These are phyloP conservation scores for Decapterus maruadsi DNA, from an alignment of 2,797 vertebrate species.

Conservation along the genomic window DNA sequence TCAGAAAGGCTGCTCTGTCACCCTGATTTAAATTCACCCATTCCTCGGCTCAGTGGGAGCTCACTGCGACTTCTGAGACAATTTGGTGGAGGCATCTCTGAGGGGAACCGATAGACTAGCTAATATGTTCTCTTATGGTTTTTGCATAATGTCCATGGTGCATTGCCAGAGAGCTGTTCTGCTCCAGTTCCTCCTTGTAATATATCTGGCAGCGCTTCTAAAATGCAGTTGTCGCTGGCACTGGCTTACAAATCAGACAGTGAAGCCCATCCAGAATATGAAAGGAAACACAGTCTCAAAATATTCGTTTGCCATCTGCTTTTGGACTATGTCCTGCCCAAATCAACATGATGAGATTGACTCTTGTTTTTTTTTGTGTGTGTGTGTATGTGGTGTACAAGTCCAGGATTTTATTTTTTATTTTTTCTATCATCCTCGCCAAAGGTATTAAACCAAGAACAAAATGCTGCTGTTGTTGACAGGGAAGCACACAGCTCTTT, in stretches of 20 bases:
- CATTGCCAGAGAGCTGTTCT: slow-evolving; percentile 85
- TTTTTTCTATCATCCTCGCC: slow-evolving; percentile 26
- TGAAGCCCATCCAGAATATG: slow-evolving; percentile 77
- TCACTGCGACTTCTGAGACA: slow-evolving; percentile 83
- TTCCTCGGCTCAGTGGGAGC: slow-evolving; percentile 80
- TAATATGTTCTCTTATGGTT: slow-evolving; percentile 85
- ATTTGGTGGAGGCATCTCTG: slow-evolving; percentile 81
- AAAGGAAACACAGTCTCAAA: slow-evolving; percentile 77
- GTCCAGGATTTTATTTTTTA: slow-evolving; percentile 27
- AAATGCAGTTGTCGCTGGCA: slow-evolving; percentile 85
- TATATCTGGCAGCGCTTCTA: slow-evolving; percentile 85
- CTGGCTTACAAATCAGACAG: slow-evolving; percentile 78
- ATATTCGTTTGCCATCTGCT: slow-evolving; percentile 80
- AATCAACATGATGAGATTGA: slow-evolving; percentile 65
- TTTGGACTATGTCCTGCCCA: slow-evolving; percentile 69
- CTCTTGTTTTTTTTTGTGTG: slow-evolving; percentile 33
- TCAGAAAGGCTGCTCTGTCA: slow-evolving; percentile 69
- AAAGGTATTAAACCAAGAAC: slow-evolving; percentile 57
- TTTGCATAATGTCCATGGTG: slow-evolving; percentile 86
- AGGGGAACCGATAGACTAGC: slow-evolving; percentile 84
- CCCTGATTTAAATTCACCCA: slow-evolving; percentile 80
- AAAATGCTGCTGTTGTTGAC: slow-evolving; percentile 45
- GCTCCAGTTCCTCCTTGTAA: slow-evolving; percentile 86
- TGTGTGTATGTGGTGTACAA: slow-evolving; percentile 5
- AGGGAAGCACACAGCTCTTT: slow-evolving; percentile 34